Base-by-base conservation (phyloP, 2,113 vertebrate species). In the Neomonachus schauinslandi region DNA sequence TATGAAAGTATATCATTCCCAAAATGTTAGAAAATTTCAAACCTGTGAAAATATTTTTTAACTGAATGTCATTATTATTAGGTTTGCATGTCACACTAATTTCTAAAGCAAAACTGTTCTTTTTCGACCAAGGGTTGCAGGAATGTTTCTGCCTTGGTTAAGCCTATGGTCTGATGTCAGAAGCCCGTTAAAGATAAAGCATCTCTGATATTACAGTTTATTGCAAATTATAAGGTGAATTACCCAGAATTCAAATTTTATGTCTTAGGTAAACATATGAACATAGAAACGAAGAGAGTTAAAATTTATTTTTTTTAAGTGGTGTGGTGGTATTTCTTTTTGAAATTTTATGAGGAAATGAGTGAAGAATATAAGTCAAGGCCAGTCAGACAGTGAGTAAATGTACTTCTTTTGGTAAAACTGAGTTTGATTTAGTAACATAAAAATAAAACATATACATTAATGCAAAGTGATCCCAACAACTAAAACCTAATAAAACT, bases 71-170 rank as follows among this genome's bases (percentile, higher is more conserved):
- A 69, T 67, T 9, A 94, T 81, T 77, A 53, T 49, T 94, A 55
- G 77, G 19, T 90, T 36, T 46, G 4, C 91, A 93, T 55, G n/a
- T 21, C 69, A 77, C 61, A 76, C 51, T 96, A 83, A 94, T 74
- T 90, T 81, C 49, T 91, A 94, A 96, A 96, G 92, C 49, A 83
- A 95, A 91, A 71, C 31, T 39, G 76, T 33, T 94, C 2, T 74
- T 67, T 87, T 69, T 55, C 65, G 69, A 61, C 49, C 39, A 94
- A 83, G 22, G 19, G 57, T 81, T 91, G 71, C 8, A n/a, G 55
- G 82, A 79, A 57, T 53, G n/a, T 51, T 84, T 55, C 28, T 77
- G 80, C 81, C 81, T 39, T 42, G 84, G 15, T 77, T 89, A 80
- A 86, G 13, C 31, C 14, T 4, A 42, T 28, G 28, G 11, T 74